Evolutionary conservation across 2,113 vertebrate genomes (phyloP), one percentile per base, ranked within the genome.

Genomic region (Microtus pennsylvanicus): DNA sequence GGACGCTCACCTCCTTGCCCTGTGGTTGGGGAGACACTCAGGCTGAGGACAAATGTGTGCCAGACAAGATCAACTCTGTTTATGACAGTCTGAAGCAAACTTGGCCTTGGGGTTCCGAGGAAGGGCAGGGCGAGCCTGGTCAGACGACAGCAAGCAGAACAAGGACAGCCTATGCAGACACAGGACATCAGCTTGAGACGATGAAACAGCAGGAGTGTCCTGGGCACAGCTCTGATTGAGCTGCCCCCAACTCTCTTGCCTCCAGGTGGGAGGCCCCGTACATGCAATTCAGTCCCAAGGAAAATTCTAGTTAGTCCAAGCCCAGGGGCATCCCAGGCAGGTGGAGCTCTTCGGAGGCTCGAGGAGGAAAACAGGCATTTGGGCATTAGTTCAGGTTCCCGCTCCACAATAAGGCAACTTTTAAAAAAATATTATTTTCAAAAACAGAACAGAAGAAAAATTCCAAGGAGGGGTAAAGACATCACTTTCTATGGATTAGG

Each of bases 391-490:
- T 97, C 97, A 87, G 0, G 96, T 98, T 98, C 97, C 97, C 98
- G 97, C 98, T 99, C 98, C 98, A 99, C 98, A 98, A 97, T 99
- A 99, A 99, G 99, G 99, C 99, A 99, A 99, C 98, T 97, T 98
- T 98, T 97, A 97, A 98, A 97, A 98, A 98, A 98, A 97, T 98
- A 97, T 98, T 75, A 98, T 98, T 98, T 98, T 97, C 98, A 98
- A 98, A 98, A 98, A 98, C 98, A 98, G 98, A 98, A 99, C 92
- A 92, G 92, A 96, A 67, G 91, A 95, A 93, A 61, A 94, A 93
- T 83, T 89, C 94, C 92, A 95, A 92, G 96, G 92, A 86, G 47
- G 85, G 95, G 97, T 83, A 98, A 94, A 98, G 93, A 96, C 97
- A 97, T 98, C 96, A 96, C 97, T 98, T 98, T 93, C 87, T 95